These are phyloP conservation scores for Turritopsis rubra DNA, from an alignment of 30 jellyfish, hydroid and myxozoan species.

Conservation along the genomic window DNA sequence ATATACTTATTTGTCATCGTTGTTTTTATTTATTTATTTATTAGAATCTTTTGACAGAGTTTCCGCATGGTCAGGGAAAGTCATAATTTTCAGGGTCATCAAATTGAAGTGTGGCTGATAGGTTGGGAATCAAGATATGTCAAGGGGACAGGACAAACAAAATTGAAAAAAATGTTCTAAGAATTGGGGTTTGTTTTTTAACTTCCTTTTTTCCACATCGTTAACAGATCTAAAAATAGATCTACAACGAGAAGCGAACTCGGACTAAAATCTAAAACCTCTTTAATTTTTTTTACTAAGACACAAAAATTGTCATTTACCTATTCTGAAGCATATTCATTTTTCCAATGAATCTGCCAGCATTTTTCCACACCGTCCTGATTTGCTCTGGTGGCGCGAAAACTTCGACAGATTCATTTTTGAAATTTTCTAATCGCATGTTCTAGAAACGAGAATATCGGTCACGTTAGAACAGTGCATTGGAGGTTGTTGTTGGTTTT, in stretches of 20 bases:
- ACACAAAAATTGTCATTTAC: neutral
- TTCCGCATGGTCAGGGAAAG: too few relatives aligned
- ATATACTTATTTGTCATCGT: too few relatives aligned
- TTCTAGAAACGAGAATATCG: neutral
- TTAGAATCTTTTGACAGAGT: too few relatives aligned
- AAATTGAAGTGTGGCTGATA: too few relatives aligned
- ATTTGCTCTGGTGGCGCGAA: neutral
- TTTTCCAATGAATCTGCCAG: neutral
- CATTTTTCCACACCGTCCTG: neutral
- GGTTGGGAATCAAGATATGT: too few relatives aligned
- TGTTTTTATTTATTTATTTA: too few relatives aligned
- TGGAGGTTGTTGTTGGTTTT: neutral
- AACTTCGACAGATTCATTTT: neutral
- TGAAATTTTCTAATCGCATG: neutral
- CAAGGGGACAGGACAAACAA: too few relatives aligned
- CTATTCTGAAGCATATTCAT: neutral
- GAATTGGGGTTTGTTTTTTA: neutral
- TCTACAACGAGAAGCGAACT: too few relatives aligned
- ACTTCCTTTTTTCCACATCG: too few relatives aligned
- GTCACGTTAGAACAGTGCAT: neutral
- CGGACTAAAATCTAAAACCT: neutral
- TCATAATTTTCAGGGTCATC: too few relatives aligned
- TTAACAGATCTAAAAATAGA: neutral
- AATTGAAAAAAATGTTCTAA: too few relatives aligned
- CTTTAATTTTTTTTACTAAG: neutral